Base-by-base conservation (phyloP, 1,140 invertebrate species). In the Conus ventricosus region DNA sequence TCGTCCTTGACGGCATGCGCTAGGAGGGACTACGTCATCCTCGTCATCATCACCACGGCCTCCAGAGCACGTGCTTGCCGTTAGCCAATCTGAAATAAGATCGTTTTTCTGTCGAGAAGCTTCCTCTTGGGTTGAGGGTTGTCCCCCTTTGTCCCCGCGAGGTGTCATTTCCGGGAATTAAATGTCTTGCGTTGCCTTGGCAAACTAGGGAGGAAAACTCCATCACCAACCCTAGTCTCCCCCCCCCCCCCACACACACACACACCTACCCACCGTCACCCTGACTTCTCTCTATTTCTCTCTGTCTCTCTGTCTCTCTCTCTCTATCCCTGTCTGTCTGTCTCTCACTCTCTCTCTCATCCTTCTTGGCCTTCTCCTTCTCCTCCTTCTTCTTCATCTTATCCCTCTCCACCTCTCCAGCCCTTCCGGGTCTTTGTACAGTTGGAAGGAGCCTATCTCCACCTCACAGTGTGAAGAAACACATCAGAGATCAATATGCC, bases 31-130 rank as follows among this genome's bases (percentile, higher is more conserved):
- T 11, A 53, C 84, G 63, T 71, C 63, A 75, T 20, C 84, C 60
- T 20, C 84, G 84, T 71, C 63, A 85, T 51, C 84, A 85, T 6
- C 25, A 51, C 15, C 39, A 25, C 67, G 80, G 51, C 80, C 80
- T 39, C 84, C 57, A 20, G n/a, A n/a, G 84, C 84, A 85, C 84
- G 84, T 85, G 84, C 25, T 10, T 13, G 27, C 63, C 63, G 71
- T 85, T 67, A 85, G 84, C 84, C 84, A 85, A 85, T 85, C 84
- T 85, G 84, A 85, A 85, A 85, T 85, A 85, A 85, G 84, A 85
- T 85, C 84, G 84, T 85, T 85, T 85, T 75, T 75, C 84, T 85
- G 84, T 85, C 84, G 27, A 75, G 84, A 53, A 67, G 53, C 84
- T 75, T 60, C 84, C 60, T 71, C 63, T 63, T 20, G 63, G 84